Evolutionary conservation across 2,797 vertebrate species (phyloP).

Genomic region (Nasua narica): DNA sequence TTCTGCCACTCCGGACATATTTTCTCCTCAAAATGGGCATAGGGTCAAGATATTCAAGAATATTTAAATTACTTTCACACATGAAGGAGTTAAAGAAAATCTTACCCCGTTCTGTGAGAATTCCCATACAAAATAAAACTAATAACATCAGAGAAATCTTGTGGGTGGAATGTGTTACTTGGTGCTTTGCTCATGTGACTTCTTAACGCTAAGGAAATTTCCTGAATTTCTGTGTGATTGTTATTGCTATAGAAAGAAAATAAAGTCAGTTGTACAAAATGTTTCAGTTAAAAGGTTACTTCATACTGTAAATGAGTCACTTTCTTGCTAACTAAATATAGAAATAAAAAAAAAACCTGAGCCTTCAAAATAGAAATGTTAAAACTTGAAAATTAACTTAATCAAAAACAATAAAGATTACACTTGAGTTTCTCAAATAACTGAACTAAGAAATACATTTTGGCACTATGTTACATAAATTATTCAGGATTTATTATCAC

Average conservation of each 20-base stretch:
- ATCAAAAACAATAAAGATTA: neutral
- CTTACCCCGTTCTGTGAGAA: slow-evolving; percentile 94
- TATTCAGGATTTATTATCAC: neutral
- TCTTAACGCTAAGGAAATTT: slow-evolving; percentile 94
- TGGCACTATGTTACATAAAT: neutral
- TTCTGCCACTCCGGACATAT: neutral
- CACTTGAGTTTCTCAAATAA: slow-evolving; percentile 24
- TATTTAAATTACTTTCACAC: neutral
- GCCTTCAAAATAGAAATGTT: neutral
- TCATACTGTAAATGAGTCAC: neutral
- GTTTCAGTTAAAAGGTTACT: slow-evolving; percentile 13
- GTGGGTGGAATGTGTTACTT: slow-evolving; percentile 97
- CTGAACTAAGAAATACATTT: neutral
- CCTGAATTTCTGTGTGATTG: slow-evolving; percentile 93
- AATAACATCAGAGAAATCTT: slow-evolving; percentile 99
- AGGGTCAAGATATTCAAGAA: neutral
- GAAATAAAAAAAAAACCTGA: slow-evolving; percentile 39
- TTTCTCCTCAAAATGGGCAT: slow-evolving; percentile 16
- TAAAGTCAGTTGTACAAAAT: neutral
- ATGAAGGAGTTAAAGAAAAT: slow-evolving; percentile 25
- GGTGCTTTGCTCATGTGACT: slow-evolving; percentile 96
- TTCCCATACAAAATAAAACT: slow-evolving; percentile 98
- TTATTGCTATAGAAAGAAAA: slow-evolving; percentile 87
- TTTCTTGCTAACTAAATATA: neutral
- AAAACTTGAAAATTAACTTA: neutral